A percentile compares a stretch with the other conserved stretches of the same genome.
Conservation (phyloP, 2,797 vertebrate species). For the Gastrophryne carolinensis region DNA sequence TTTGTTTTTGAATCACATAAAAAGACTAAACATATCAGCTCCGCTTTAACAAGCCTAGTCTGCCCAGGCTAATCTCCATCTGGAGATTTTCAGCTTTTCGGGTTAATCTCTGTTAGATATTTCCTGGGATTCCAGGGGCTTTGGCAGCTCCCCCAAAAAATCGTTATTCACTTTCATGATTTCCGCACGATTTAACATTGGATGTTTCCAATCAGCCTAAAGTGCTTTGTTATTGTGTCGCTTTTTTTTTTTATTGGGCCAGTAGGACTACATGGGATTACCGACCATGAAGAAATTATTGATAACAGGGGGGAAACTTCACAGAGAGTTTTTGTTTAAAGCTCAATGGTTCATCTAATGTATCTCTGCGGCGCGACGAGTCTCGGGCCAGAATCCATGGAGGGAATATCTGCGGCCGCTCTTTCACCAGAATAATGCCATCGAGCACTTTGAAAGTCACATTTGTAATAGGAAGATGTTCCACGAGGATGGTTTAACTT, state of each 20-base stretch:
- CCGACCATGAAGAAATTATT: slow-evolving; percentile 22
- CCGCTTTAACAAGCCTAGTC: background rate
- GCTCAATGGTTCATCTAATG: background rate
- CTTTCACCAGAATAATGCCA: slow-evolving; percentile 55
- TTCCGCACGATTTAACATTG: background rate
- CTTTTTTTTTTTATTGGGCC: background rate
- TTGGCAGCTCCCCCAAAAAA: background rate
- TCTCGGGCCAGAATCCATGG: slow-evolving; percentile 28
- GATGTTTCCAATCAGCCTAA: background rate
- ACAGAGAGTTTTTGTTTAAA: slow-evolving; percentile 18
- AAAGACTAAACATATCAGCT: too few species aligned
- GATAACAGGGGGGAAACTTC: background rate
- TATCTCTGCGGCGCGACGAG: background rate
- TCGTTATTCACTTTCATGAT: background rate
- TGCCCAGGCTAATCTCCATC: background rate
- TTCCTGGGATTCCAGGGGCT: background rate
- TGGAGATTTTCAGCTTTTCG: background rate
- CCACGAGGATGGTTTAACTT: slow-evolving; percentile 12
- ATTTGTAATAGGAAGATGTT: background rate
- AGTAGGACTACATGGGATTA: background rate
- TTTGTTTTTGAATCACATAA: too few species aligned
- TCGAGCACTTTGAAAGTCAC: slow-evolving; percentile 6
- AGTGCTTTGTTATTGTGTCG: background rate
- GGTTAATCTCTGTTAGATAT: background rate
- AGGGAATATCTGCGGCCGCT: slow-evolving; percentile 46